These are phyloP conservation scores for Muscidifurax raptorellus DNA, from an alignment of 1,140 invertebrate species.

Conservation along the genomic window DNA sequence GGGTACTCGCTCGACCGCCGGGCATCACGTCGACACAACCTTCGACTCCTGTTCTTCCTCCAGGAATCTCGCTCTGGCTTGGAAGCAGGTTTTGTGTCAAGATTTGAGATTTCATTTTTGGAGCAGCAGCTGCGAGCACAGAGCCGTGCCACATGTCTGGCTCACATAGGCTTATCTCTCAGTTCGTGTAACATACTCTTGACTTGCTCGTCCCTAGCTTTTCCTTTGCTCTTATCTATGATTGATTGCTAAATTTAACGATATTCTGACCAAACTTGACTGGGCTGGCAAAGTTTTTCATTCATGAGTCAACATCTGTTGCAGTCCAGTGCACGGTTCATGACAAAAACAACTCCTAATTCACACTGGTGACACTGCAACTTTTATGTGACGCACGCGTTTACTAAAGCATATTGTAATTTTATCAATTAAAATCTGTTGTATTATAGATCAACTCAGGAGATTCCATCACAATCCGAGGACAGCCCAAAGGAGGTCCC, in stretches of 20 bases:
- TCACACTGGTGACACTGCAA: not conserved
- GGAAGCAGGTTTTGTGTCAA: not conserved
- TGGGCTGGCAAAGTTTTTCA: not conserved
- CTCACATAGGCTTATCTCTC: not conserved
- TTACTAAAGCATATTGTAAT: too few relatives aligned
- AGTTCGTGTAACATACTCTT: not conserved
- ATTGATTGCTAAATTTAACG: not conserved
- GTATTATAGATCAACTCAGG: conserved; percentile 66
- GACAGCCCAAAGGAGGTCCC: conserved; percentile 80
- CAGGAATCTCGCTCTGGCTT: not conserved
- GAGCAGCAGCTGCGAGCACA: not conserved
- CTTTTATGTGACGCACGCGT: too few relatives aligned
- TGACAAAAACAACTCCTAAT: not conserved
- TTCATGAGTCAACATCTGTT: conserved; percentile 12
- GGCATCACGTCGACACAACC: too few relatives aligned
- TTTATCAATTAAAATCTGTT: not conserved
- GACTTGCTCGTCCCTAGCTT: not conserved
- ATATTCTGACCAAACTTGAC: not conserved
- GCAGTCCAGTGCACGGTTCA: too few relatives aligned
- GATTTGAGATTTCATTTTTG: not conserved
- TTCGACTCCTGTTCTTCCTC: too few relatives aligned
- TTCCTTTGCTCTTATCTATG: not conserved
- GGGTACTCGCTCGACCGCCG: too few relatives aligned
- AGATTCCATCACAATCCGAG: conserved; percentile 71
- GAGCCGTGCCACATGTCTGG: conserved; percentile 5